Base-by-base conservation (phyloP, 2,888 invertebrate species). In the Caradrina clavipalpis region DNA sequence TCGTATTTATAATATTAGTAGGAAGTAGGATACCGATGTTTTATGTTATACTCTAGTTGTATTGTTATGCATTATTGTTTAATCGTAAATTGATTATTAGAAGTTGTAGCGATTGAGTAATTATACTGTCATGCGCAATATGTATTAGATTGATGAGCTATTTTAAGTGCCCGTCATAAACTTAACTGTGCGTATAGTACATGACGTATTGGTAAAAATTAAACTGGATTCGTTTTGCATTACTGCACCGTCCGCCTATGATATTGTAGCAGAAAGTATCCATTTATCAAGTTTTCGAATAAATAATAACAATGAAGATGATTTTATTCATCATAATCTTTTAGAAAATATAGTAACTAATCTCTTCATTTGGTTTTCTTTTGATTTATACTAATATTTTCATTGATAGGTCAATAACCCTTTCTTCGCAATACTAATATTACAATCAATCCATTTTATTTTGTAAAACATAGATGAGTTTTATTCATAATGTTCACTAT, bases 1-100 rank as follows among this genome's bases (percentile, higher is more conserved):
- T n/a, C n/a, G n/a, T n/a, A n/a, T n/a, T n/a, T n/a, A n/a, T n/a
- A n/a, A n/a, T n/a, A n/a, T n/a, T n/a, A n/a, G n/a, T n/a, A n/a
- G n/a, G n/a, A n/a, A n/a, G n/a, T n/a, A n/a, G n/a, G n/a, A n/a
- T n/a, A n/a, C n/a, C n/a, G n/a, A n/a, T n/a, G n/a, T 26, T 26
- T 26, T 26, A 2, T 26, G 26, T 26, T 35, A 35, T 7, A 35
- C 64, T 39, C 31, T 45, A 49, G 51, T 69, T 54, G 22, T 54
- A 69, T 69, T 42, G 78, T 77, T 77, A 77, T 73, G 69, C 55
- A 69, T 55, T 69, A 69, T 77, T 59, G 54, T 72, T 49, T 56
- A 59, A 67, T 76, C 49, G 73, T 76, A 67, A 67, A 77, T 73
- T 73, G 50, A 26, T 60, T 57, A 76, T 61, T 45, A 69, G 55